Percentiles rank a stretch among this genome's conserved stretches.
Conservation (phyloP, 2,797 vertebrate genomes). For the Crenuchus spilurus region DNA sequence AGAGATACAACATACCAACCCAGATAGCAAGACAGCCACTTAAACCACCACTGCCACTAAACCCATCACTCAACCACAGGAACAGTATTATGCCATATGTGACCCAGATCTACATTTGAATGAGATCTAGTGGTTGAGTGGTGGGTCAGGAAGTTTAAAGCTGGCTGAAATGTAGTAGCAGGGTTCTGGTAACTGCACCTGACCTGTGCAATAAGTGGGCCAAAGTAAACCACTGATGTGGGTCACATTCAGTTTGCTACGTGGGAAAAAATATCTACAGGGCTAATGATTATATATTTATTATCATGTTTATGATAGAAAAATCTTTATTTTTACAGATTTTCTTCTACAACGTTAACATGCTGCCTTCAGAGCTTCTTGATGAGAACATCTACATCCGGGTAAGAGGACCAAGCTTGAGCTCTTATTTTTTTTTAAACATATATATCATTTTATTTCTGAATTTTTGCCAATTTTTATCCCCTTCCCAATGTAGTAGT, state of each 20-base stretch:
- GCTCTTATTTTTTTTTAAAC: not conserved
- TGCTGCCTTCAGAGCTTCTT: conserved; percentile 88
- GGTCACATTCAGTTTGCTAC: not conserved
- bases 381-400: conserved; percentile 88
- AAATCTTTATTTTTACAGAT: conserved; percentile 73
- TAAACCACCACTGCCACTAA: not conserved
- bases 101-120: not conserved
- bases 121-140: not conserved
- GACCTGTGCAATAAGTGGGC: not conserved
- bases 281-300: not conserved
- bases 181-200: not conserved
- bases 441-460: not conserved
- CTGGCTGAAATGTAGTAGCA: not conserved
- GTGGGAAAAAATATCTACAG: not conserved
- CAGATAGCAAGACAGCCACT: not conserved
- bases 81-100: not conserved
- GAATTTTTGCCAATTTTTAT: no score
- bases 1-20: not conserved
- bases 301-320: conserved; percentile 1
- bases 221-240: no score
- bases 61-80: not conserved
- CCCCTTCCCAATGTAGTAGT: no score
- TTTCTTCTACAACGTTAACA: conserved; percentile 96
- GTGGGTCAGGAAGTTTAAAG: not conserved
- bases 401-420: conserved; percentile 72